phyloP scores from a whole-genome alignment of 2,888 invertebrate genomes.

The Pachycephus smyrnensis region DNA sequence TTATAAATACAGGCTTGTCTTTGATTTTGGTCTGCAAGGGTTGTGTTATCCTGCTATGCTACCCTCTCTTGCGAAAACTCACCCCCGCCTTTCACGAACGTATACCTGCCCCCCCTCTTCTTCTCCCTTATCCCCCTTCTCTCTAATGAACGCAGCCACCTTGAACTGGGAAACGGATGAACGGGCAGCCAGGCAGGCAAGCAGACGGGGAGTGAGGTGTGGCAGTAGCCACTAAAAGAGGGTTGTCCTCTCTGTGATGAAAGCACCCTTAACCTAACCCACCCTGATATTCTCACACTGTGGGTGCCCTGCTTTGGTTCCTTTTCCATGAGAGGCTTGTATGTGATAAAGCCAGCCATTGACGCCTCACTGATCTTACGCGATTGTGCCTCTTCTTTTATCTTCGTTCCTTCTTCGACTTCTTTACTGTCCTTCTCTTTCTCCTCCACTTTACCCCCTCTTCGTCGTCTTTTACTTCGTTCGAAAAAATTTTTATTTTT shows the following conservation, averaged over 20 bases:
- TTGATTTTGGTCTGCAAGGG: slow-evolving; percentile 18
- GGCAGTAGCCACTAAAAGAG: slow-evolving; percentile 56
- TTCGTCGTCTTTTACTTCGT: slow-evolving; percentile 11
- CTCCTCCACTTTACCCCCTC: slow-evolving; percentile 24
- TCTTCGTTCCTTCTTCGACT: slow-evolving; percentile 28
- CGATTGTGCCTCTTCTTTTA: slow-evolving; percentile 48
- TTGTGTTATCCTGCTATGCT: slow-evolving; percentile 24
- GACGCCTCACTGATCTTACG: slow-evolving; percentile 58
- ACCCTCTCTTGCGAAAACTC: slow-evolving; percentile 31
- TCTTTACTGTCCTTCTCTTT: slow-evolving; percentile 12
- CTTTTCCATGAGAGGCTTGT: slow-evolving; percentile 16
- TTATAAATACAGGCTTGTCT: slow-evolving; percentile 24
- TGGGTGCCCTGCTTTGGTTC: slow-evolving; percentile 17
- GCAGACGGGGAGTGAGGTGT: slow-evolving; percentile 24
- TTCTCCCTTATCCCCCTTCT: slow-evolving; percentile 13
- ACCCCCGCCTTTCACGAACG: not conserved
- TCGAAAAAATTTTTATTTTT: not conserved
- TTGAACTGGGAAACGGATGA: slow-evolving; percentile 65
- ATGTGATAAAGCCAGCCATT: slow-evolving; percentile 48
- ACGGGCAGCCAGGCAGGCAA: slow-evolving; percentile 48
- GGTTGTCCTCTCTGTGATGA: slow-evolving; percentile 55
- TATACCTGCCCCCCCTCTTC: too few relatives aligned
- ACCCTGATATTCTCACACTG: not conserved
- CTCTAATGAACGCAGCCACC: slow-evolving; percentile 64
- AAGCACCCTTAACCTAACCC: slow-evolving; percentile 49